Percentiles rank a stretch among this genome's conserved stretches.
Evolutionary conservation across 37 sponge, comb jelly and placozoan species (phyloP).

Genomic region (Amphimedon queenslandica): DNA sequence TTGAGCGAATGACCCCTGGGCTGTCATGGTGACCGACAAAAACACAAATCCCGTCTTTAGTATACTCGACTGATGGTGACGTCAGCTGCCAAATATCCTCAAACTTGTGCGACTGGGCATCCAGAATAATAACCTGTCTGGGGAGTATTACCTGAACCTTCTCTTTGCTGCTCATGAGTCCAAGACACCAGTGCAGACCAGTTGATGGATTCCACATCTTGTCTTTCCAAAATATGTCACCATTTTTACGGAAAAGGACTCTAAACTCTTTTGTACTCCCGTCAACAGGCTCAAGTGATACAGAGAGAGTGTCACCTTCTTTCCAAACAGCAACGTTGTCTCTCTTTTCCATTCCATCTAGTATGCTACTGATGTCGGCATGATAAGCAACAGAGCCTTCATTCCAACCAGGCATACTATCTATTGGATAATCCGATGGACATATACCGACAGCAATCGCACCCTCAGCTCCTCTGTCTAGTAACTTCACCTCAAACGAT

Average conservation of each 20-base stretch:
- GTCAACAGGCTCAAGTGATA: constrained; percentile 35
- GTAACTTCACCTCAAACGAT: constrained; percentile 25
- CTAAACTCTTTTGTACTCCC: constrained; percentile 25
- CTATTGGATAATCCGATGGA: constrained; percentile 27
- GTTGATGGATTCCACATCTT: constrained; percentile 29
- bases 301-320: constrained; percentile 40
- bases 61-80: constrained; percentile 20
- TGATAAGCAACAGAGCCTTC: constrained; percentile 65
- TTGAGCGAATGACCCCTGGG: constrained; percentile 48
- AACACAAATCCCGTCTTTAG: constrained; percentile 15
- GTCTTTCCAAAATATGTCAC: constrained; percentile 7
- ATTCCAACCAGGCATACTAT: constrained; percentile 68
- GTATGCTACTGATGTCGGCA: constrained; percentile 55
- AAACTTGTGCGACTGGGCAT: constrained; percentile 7
- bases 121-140: constrained; percentile 8
- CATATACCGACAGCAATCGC: constrained; percentile 66
- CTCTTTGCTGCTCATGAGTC: constrained; percentile 64
- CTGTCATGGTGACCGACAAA: constrained; percentile 19
- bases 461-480: constrained; percentile 31
- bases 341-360: constrained; percentile 19
- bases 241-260: constrained; percentile 58
- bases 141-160: constrained; percentile 31
- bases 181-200: constrained; percentile 56
- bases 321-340: constrained; percentile 19
- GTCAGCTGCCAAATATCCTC: constrained; percentile 34